Base-by-base conservation (phyloP, 2,888 invertebrate species). In the Drosophila tanythrix region DNA sequence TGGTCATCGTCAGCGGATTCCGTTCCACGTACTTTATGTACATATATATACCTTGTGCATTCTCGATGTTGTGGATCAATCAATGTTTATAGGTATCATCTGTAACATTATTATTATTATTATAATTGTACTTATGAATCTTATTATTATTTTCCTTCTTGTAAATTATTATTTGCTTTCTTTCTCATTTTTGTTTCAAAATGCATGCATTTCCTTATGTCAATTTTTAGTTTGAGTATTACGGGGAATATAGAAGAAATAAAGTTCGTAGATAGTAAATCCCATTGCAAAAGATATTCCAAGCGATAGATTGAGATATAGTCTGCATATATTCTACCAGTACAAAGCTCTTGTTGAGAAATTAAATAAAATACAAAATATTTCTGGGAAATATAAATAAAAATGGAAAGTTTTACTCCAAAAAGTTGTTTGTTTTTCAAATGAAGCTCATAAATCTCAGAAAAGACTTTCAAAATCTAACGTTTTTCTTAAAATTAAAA, bases 41-140 rank as follows among this genome's bases (percentile, higher is more conserved):
- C 21, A 36, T 67, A 68, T 38, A 51, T 67, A 57, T 58, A 68
- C 70, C 77, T 79, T 79, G 82, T 89, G 91, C 88, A 91, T 90
- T 87, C 89, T 92, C 88, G 91, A 90, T 92, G 92, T 92, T 91
- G 92, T 92, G 89, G 93, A 89, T 90, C 85, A 68, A 70, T 68
- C 58, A 88, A 82, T 92, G 90, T 89, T 86, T 56, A 74, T 90
- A 89, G 87, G 87, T 87, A 87, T 83, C 83, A 88, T 72, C 50
- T 65, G 65, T 83, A 69, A 35, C 80, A 87, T 70, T 74, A 69
- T 77, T 55, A n/a, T 56, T 5, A 52, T 52, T 62, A 65, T 74
- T 25, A 21, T 65, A 38, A 36, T 56, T 56, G 4, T 56, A 18
- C 15, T 55, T 57, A 6, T n/a, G 29, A 27, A 10, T 53, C 38